Conservation (phyloP, 2,113 vertebrate species). For the Ochotona princeps region DNA sequence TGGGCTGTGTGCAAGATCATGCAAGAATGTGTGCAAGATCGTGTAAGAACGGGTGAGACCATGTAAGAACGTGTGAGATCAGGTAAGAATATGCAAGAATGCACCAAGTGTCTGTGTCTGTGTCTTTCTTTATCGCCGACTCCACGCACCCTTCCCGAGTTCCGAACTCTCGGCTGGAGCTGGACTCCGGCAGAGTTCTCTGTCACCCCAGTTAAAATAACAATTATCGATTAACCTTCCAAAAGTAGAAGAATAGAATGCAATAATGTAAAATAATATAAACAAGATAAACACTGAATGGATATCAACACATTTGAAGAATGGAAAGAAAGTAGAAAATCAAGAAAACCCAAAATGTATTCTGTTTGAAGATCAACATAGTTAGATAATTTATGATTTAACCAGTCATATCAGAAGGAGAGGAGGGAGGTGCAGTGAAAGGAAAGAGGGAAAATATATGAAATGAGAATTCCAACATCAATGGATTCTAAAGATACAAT, state of each 20-base stretch:
- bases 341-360: not conserved
- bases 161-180: too few species aligned
- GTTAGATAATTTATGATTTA: too few species aligned
- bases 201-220: too few species aligned
- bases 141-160: too few species aligned
- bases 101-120: too few species aligned
- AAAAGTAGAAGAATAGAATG: not conserved
- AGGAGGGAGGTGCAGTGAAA: not conserved
- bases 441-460: not conserved
- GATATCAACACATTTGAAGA: not conserved
- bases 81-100: too few species aligned
- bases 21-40: too few species aligned
- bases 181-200: too few species aligned
- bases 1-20: too few species aligned
- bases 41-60: too few species aligned
- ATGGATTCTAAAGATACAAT: not conserved
- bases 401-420: not conserved
- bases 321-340: not conserved
- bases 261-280: not conserved
- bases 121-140: too few species aligned
- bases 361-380: not conserved
- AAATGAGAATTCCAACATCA: not conserved
- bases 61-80: too few species aligned
- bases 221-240: not conserved
- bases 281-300: not conserved